Conservation (phyloP, 2,113 vertebrate species). For the Colius striatus region DNA sequence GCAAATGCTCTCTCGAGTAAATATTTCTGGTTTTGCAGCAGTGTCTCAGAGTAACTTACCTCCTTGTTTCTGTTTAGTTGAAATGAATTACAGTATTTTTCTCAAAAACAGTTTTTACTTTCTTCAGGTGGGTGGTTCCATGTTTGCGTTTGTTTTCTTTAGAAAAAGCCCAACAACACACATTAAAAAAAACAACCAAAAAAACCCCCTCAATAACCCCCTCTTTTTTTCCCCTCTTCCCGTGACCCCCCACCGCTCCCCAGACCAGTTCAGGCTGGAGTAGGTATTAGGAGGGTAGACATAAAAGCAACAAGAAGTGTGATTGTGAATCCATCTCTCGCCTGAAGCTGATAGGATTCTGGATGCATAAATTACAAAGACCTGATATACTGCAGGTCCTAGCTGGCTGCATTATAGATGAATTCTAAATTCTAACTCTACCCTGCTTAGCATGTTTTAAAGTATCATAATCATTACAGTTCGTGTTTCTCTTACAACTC, state of each 20-base stretch:
- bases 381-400: background rate
- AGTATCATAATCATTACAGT: background rate
- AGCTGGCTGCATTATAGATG: background rate
- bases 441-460: background rate
- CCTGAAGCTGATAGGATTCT: background rate
- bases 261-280: background rate
- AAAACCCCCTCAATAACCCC: accelerated
- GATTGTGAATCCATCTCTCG: background rate
- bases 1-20: background rate
- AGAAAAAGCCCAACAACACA: background rate
- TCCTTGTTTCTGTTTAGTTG: background rate
- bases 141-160: background rate
- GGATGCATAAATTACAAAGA: background rate
- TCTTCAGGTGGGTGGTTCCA: background rate
- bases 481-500: background rate
- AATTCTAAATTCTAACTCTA: background rate
- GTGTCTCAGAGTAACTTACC: background rate
- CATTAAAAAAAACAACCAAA: background rate
- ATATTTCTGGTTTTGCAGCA: background rate
- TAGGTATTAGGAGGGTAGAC: background rate
- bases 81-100: background rate
- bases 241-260: background rate
- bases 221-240: no score
- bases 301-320: background rate
- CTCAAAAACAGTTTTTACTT: conserved; percentile 7